phyloP scores from a whole-genome alignment of 2,113 vertebrate species.

The Dipodomys stephensi region DNA sequence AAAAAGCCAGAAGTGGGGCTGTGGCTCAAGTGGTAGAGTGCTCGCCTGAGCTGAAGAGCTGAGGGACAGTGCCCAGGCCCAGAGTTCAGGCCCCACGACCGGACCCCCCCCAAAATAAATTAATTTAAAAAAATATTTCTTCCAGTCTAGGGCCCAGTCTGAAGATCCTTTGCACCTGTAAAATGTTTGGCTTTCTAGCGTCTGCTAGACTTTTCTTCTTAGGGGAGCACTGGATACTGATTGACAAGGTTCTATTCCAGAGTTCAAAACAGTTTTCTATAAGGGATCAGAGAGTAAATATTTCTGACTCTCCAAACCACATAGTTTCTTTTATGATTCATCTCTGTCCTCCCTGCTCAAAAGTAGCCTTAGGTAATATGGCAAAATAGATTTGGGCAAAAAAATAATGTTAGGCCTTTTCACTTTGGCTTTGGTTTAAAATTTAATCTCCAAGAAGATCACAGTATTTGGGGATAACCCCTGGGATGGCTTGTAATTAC shows the following conservation, averaged over 20 bases:
- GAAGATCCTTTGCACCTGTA: background rate
- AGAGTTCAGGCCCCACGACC: too few species aligned
- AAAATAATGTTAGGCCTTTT: background rate
- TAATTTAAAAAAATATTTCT: background rate
- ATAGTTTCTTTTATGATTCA: background rate
- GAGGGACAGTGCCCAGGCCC: too few species aligned
- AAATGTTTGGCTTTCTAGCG: background rate
- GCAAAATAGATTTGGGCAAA: background rate
- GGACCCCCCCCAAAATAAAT: too few species aligned
- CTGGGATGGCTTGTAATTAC: background rate
- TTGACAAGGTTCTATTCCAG: background rate
- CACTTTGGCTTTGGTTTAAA: background rate
- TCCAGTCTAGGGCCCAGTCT: background rate
- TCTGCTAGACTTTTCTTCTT: background rate
- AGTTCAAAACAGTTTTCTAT: background rate
- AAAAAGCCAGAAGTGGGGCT: too few species aligned
- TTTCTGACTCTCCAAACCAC: background rate
- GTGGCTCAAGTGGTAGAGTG: too few species aligned
- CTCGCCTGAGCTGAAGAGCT: too few species aligned
- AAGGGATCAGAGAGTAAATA: conserved; percentile 5
- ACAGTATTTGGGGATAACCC: background rate
- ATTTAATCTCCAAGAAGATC: background rate
- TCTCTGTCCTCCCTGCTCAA: background rate
- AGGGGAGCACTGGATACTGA: background rate
- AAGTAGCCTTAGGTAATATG: background rate